A percentile compares a stretch with the other conserved stretches of the same genome.
Evolutionary conservation across 2,888 invertebrate genomes (phyloP).

Genomic region (Ophraella communa): DNA sequence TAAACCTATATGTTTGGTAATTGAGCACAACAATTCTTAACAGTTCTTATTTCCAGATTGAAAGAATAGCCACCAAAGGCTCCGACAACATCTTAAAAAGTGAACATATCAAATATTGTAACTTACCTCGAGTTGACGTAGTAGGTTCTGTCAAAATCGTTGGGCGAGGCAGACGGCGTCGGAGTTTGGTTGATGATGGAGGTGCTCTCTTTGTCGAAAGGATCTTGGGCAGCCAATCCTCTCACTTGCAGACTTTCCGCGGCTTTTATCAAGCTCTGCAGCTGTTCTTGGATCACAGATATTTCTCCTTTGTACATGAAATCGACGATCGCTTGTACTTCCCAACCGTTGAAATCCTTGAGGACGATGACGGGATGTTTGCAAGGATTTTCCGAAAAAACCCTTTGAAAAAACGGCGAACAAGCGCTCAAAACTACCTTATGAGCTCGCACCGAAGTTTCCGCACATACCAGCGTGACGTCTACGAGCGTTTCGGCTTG

Average conservation of each 20-base stretch:
- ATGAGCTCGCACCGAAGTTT: constrained; percentile 85
- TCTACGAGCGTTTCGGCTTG: constrained; percentile 88
- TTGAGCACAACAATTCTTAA: too few species aligned
- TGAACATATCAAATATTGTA: constrained; percentile 49
- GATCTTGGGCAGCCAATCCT: constrained; percentile 39
- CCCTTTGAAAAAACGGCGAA: constrained; percentile 87
- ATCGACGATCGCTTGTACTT: constrained; percentile 87
- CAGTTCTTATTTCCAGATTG: too few species aligned
- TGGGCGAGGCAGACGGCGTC: constrained; percentile 60
- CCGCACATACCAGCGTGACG: constrained; percentile 88
- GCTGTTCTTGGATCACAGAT: constrained; percentile 83
- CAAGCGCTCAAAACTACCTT: constrained; percentile 89
- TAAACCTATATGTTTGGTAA: too few species aligned
- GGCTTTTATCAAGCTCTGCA: constrained; percentile 83
- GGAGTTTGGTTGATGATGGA: constrained; percentile 55
- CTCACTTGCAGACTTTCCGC: constrained; percentile 79
- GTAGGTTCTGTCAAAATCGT: constrained; percentile 56
- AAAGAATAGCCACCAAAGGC: too few species aligned
- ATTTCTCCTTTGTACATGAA: constrained; percentile 96
- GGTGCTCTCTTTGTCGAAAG: constrained; percentile 55
- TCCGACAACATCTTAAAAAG: too few species aligned
- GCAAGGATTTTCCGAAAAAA: constrained; percentile 90
- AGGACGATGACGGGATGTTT: constrained; percentile 92
- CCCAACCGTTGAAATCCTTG: constrained; percentile 88
- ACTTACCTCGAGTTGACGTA: constrained; percentile 43